Percentiles rank a stretch among this genome's conserved stretches.
phyloP scores from a whole-genome alignment of 2,797 vertebrate species.

The Poeciliopsis paucimaculata region DNA sequence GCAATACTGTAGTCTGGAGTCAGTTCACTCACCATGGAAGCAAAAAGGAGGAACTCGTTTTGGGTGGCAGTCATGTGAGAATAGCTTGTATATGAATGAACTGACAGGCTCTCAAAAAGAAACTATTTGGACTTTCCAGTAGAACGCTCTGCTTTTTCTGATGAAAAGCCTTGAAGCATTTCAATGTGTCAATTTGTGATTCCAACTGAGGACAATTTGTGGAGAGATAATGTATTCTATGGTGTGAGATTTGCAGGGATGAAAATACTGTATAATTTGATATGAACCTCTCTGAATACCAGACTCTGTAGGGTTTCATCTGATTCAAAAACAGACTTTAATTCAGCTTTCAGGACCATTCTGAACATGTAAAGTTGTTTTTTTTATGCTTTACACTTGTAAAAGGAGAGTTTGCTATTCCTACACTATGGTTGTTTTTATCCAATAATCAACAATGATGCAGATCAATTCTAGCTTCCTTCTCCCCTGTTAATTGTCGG shows the following conservation, averaged over 20 bases:
- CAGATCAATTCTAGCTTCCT: too few relatives aligned
- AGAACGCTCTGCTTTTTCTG: background rate
- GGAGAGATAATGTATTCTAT: background rate
- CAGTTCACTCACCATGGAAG: background rate
- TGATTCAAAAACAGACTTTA: background rate
- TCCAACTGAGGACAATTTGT: background rate
- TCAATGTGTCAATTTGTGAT: background rate
- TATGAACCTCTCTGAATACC: background rate
- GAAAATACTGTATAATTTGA: background rate
- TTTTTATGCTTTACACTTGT: too few relatives aligned
- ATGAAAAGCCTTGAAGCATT: conserved; percentile 1
- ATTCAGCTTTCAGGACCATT: background rate
- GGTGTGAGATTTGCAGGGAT: background rate
- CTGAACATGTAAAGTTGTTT: too few relatives aligned
- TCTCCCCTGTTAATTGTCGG: too few relatives aligned
- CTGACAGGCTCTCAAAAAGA: background rate
- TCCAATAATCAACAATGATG: too few relatives aligned
- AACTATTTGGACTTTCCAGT: background rate
- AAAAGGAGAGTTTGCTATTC: too few relatives aligned
- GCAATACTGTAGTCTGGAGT: background rate
- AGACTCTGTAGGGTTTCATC: background rate
- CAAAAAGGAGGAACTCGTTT: background rate
- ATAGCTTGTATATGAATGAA: background rate
- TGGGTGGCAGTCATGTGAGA: background rate
- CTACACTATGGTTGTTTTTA: too few relatives aligned